phyloP scores from a whole-genome alignment of 2,113 vertebrate species.

The Xyliphius kryptos region DNA sequence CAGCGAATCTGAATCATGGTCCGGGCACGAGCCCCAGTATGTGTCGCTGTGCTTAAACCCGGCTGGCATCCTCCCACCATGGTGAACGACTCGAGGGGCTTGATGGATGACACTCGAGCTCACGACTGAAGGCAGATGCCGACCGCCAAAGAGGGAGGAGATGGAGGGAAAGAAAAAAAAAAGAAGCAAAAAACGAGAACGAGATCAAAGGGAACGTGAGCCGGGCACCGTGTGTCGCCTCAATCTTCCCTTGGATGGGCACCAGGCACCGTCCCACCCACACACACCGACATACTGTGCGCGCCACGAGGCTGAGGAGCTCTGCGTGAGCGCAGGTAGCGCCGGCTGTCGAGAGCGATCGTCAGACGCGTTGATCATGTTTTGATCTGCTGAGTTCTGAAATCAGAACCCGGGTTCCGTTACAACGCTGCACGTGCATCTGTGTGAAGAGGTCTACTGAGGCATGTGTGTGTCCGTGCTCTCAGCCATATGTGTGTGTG shows the following conservation, averaged over 20 bases:
- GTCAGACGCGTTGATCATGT: background rate
- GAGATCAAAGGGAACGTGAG: slow-evolving; percentile 32
- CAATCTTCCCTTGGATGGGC: slow-evolving; percentile 33
- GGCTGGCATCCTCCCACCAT: slow-evolving; percentile 39
- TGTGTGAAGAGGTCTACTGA: background rate
- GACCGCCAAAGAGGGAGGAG: slow-evolving; percentile 28
- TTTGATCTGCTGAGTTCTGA: slow-evolving; percentile 12
- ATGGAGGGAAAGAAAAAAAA: slow-evolving; percentile 37
- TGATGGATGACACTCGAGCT: slow-evolving; percentile 56
- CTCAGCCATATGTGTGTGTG: background rate
- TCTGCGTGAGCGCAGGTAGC: slow-evolving; percentile 1
- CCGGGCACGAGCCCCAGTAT: slow-evolving; percentile 39
- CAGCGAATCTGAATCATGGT: slow-evolving; percentile 60
- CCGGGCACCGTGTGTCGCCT: slow-evolving; percentile 23
- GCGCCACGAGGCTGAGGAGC: background rate
- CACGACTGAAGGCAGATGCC: slow-evolving; percentile 48
- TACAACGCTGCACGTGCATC: slow-evolving; percentile 1
- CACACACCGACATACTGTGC: slow-evolving; percentile 1
- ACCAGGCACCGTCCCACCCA: slow-evolving; percentile 31
- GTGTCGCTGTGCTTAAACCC: slow-evolving; percentile 29
- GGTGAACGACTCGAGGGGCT: slow-evolving; percentile 48
- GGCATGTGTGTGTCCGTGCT: background rate
- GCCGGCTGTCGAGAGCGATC: background rate
- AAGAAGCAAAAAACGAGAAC: slow-evolving; percentile 35
- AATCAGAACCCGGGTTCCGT: background rate